Conservation (phyloP, 2,888 invertebrate species). For the Drosophila testacea region DNA sequence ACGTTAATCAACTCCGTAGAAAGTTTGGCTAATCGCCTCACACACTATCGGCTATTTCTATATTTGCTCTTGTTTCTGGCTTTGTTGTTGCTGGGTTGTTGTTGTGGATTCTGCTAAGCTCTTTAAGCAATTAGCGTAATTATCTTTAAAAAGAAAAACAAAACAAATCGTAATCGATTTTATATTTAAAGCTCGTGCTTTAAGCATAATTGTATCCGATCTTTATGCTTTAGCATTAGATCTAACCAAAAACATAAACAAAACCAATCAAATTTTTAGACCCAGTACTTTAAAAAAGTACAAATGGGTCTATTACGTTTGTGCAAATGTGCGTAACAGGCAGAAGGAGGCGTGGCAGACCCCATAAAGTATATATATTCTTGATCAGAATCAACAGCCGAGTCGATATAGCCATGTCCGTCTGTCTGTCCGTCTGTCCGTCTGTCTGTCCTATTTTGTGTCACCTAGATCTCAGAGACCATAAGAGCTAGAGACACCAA, state of each 20-base stretch:
- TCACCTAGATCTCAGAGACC: too few relatives aligned
- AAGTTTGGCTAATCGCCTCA: constrained; percentile 62
- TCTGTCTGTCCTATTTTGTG: too few relatives aligned
- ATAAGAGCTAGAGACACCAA: too few relatives aligned
- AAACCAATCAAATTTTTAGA: too few relatives aligned
- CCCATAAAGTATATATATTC: too few relatives aligned
- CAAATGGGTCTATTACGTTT: too few relatives aligned
- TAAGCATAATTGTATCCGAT: constrained; percentile 16
- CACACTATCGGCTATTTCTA: constrained; percentile 32
- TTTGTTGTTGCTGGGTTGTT: constrained; percentile 24
- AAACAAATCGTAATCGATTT: constrained; percentile 38
- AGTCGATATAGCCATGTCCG: too few relatives aligned
- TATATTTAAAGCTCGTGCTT: constrained; percentile 44
- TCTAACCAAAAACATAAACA: constrained; percentile 11
- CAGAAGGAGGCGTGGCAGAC: too few relatives aligned
- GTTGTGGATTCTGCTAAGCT: constrained; percentile 43
- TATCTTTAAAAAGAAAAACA: constrained; percentile 32
- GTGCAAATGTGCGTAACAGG: too few relatives aligned
- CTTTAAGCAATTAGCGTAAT: constrained; percentile 65
- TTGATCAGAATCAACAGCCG: too few relatives aligned
- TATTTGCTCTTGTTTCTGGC: constrained; percentile 25
- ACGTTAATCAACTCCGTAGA: constrained; percentile 62
- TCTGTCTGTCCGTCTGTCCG: too few relatives aligned
- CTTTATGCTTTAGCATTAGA: constrained; percentile 10
- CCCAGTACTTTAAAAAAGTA: too few relatives aligned